A percentile compares a stretch with the other conserved stretches of the same genome.
Evolutionary conservation across 30 jellyfish, hydroid and myxozoan genomes (phyloP).

Genomic region (Rhopilema esculentum): DNA sequence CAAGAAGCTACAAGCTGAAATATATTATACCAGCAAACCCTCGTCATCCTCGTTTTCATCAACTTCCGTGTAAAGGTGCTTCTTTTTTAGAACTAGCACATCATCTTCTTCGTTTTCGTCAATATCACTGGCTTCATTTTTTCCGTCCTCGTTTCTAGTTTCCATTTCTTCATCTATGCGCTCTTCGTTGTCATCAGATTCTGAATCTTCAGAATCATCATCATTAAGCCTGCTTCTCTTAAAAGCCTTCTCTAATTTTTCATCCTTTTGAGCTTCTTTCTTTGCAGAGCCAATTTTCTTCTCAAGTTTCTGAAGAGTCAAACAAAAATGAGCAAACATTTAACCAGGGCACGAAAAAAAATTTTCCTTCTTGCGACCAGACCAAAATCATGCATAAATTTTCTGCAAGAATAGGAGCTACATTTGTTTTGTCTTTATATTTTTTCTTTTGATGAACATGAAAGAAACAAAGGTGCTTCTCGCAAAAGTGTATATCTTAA

Average conservation of each 20-base stretch:
- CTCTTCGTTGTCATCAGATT: slow-evolving; percentile 6
- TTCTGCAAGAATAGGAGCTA: too few relatives aligned
- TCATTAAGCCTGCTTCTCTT: slow-evolving; percentile 15
- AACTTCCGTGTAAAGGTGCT: slow-evolving; percentile 32
- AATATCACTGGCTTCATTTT: background rate
- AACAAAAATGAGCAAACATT: background rate
- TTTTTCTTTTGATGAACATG: too few relatives aligned
- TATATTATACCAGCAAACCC: background rate
- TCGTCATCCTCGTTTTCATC: slow-evolving; percentile 41
- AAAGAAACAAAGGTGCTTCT: too few relatives aligned
- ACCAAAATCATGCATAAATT: too few relatives aligned
- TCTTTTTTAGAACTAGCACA: slow-evolving; percentile 75
- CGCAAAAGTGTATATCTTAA: too few relatives aligned
- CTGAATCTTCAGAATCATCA: slow-evolving; percentile 44
- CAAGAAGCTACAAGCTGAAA: background rate
- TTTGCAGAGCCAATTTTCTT: slow-evolving; percentile 77
- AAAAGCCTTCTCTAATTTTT: slow-evolving; percentile 7
- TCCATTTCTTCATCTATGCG: background rate
- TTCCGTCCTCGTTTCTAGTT: background rate
- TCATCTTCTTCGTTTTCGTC: slow-evolving; percentile 72
- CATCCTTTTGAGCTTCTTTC: slow-evolving; percentile 27
- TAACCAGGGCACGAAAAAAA: too few relatives aligned
- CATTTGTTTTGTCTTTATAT: too few relatives aligned
- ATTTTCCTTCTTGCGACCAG: too few relatives aligned
- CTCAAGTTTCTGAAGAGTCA: slow-evolving; percentile 72